These are phyloP conservation scores for Grus americana DNA, from an alignment of 2,113 vertebrate genomes.

Conservation along the genomic window DNA sequence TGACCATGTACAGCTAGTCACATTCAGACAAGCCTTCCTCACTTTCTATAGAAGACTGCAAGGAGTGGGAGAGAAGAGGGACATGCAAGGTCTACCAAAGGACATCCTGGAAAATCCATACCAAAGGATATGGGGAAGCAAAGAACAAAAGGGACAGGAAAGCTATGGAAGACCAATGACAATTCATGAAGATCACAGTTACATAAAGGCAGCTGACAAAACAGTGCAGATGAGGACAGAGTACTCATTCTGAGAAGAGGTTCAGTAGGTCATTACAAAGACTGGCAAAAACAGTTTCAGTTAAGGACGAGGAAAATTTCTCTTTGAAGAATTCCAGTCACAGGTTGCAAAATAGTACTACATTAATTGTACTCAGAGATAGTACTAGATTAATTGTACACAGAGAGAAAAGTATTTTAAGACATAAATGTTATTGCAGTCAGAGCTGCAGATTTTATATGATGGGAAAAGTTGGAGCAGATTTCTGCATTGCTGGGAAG, in stretches of 20 bases:
- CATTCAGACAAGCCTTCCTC: neutral
- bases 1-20: neutral
- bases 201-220: neutral
- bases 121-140: neutral
- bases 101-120: neutral
- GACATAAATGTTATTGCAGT: constrained; percentile 12
- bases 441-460: neutral
- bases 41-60: neutral
- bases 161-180: neutral
- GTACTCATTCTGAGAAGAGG: neutral
- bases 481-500: neutral
- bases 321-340: constrained; percentile 6
- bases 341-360: neutral
- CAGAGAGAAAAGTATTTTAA: neutral
- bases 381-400: neutral
- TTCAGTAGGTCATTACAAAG: neutral
- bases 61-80: neutral
- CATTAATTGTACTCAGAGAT: constrained; percentile 1
- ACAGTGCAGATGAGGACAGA: neutral
- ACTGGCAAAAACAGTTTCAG: neutral
- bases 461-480: neutral
- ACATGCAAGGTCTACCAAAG: neutral
- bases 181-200: neutral
- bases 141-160: neutral
- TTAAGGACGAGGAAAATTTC: neutral